A percentile compares a stretch with the other conserved stretches of the same genome.
Evolutionary conservation across 2,113 vertebrate genomes (phyloP).

Genomic region (Amphiprion percula): DNA sequence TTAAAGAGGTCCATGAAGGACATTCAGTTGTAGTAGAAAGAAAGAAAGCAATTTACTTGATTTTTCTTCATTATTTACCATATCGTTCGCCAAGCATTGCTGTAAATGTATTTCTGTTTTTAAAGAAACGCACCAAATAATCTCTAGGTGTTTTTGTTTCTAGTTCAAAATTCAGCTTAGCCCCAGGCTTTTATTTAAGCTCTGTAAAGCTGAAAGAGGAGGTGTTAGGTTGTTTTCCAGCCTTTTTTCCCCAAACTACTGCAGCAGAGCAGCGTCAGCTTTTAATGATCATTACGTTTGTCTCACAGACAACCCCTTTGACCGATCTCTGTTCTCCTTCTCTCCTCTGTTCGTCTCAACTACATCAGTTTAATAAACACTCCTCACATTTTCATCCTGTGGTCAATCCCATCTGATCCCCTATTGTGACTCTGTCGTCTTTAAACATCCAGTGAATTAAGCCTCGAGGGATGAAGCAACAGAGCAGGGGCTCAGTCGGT

Average conservation of each 20-base stretch:
- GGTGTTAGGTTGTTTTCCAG: conserved; percentile 36
- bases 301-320: conserved; percentile 36
- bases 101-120: not conserved
- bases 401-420: conserved; percentile 80
- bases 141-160: conserved; percentile 32
- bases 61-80: not conserved
- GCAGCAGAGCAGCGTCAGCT: conserved; percentile 50
- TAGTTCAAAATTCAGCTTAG: conserved; percentile 18
- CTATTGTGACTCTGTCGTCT: conserved; percentile 75
- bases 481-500: conserved; percentile 65
- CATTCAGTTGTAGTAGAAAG: conserved; percentile 18
- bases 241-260: conserved; percentile 9
- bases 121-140: not conserved
- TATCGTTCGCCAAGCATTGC: not conserved
- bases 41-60: not conserved
- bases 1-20: conserved; percentile 43
- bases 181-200: conserved; percentile 11
- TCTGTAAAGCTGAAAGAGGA: conserved; percentile 33
- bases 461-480: conserved; percentile 76
- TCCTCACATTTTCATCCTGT: conserved; percentile 76
- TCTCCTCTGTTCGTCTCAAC: conserved; percentile 42
- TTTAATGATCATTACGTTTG: conserved; percentile 61
- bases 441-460: conserved; percentile 76
- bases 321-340: conserved; percentile 30
- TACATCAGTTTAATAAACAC: conserved; percentile 79